Evolutionary conservation across 1,140 invertebrate genomes (phyloP), one percentile per base, ranked within the genome.

Genomic region (Tetramorium alpestre): DNA sequence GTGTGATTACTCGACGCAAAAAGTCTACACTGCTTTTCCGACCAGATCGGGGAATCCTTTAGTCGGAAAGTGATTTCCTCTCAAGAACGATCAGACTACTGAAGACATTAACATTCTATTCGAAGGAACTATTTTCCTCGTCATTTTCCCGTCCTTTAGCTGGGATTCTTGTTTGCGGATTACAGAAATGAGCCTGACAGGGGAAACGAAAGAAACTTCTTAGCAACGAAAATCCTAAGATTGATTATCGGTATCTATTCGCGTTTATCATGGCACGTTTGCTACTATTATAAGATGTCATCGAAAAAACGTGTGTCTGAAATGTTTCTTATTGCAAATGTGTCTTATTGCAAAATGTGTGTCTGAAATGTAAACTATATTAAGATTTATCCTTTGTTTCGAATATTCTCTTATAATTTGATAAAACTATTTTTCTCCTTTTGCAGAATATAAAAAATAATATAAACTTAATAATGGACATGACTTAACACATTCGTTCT

Each of bases 81-180:
- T 10, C 51, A 11, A 69, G 58, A 41, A 25, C 11, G 38, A 56
- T 22, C 56, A 75, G 56, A 47, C 78, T 28, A 54, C 18, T 62
- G 67, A 85, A 87, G 86, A 92, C 86, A 85, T 90, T 92, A 92
- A 92, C 88, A 77, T 87, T 84, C 82, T 67, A 80, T 69, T 69
- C 2, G 11, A 41, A 88, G 91, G 90, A 91, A 92, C 90, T 89
- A 91, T 87, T 93, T 91, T 90, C 80, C 91, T 88, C 86, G 18
- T 89, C 87, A 62, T 89, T 93, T 92, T 90, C 82, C 65, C 70
- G 64, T 62, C 85, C 85, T 84, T 89, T 87, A 85, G 80, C 54
- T 75, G 62, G 8, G 54, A 80, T 87, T 73, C 88, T 85, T 78
- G 56, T 87, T 78, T 62, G 58, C 44, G 54, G 62, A 72, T 75